A percentile compares a stretch with the other conserved stretches of the same genome.
phyloP scores from a whole-genome alignment of 2,888 invertebrate genomes.

The Minunthozetes semirufus region DNA sequence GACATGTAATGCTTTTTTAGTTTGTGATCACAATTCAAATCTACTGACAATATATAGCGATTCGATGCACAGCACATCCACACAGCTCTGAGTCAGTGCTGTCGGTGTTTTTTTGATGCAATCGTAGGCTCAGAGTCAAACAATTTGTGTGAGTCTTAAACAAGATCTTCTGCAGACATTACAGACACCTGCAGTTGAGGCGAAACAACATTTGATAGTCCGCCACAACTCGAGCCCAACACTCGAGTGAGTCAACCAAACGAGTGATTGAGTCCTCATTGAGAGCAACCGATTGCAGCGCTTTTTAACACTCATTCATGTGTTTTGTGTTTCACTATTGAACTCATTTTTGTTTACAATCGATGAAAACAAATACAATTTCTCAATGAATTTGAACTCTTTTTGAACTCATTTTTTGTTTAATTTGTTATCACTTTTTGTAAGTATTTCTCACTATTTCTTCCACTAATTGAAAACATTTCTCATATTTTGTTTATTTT shows the following conservation, averaged over 20 bases:
- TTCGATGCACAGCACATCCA: background rate
- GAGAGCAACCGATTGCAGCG: background rate
- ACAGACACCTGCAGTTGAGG: conserved; percentile 4
- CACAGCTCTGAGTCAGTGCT: background rate
- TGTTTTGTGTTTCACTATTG: too few species aligned
- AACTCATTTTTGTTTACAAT: background rate
- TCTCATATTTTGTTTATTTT: too few species aligned
- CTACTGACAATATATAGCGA: background rate
- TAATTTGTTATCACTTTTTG: background rate
- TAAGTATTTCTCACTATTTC: background rate
- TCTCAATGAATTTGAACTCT: background rate
- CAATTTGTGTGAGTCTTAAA: background rate
- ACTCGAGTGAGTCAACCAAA: background rate
- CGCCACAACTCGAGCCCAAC: background rate
- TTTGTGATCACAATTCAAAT: background rate
- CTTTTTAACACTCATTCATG: background rate
- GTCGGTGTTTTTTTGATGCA: background rate
- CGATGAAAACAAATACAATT: background rate
- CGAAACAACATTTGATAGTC: background rate
- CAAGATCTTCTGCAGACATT: background rate
- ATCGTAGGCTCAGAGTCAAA: background rate
- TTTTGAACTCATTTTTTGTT: background rate
- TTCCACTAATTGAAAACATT: background rate
- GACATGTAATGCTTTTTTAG: background rate
- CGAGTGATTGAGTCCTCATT: background rate